Conservation (phyloP, 2,888 invertebrate genomes). For the Nymphalis c-album region DNA sequence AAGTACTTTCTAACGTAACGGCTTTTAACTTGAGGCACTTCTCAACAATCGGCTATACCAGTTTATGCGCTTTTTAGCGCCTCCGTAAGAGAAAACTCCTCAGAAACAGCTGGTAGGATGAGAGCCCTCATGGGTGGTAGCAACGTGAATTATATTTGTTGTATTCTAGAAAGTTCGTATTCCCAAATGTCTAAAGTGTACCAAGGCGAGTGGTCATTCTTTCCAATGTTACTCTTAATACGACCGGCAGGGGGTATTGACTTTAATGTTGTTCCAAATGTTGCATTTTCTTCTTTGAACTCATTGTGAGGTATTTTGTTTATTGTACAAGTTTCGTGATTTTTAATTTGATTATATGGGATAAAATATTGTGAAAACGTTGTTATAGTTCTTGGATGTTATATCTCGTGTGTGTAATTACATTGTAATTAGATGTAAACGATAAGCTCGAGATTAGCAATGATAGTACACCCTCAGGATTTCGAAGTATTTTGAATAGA, state of each 20-base stretch:
- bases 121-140: slow-evolving; percentile 41
- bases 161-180: slow-evolving; percentile 33
- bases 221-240: slow-evolving; percentile 35
- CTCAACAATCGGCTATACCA: slow-evolving; percentile 62
- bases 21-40: slow-evolving; percentile 37
- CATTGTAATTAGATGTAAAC: too few species aligned
- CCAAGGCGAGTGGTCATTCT: slow-evolving; percentile 33
- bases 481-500: too few species aligned
- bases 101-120: slow-evolving; percentile 42
- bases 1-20: too few species aligned
- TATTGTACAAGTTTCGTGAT: background rate
- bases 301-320: background rate
- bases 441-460: too few species aligned
- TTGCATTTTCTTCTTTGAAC: background rate
- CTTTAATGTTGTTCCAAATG: slow-evolving; percentile 31
- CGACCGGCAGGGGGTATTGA: slow-evolving; percentile 27
- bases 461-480: too few species aligned
- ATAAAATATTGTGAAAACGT: too few species aligned
- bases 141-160: slow-evolving; percentile 41
- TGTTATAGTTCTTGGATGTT: too few species aligned
- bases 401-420: too few species aligned
- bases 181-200: slow-evolving; percentile 33
- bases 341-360: too few species aligned
- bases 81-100: slow-evolving; percentile 65
- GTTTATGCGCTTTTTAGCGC: slow-evolving; percentile 77